Conservation (phyloP, 2,888 invertebrate species). For the Matsumyia berberina region DNA sequence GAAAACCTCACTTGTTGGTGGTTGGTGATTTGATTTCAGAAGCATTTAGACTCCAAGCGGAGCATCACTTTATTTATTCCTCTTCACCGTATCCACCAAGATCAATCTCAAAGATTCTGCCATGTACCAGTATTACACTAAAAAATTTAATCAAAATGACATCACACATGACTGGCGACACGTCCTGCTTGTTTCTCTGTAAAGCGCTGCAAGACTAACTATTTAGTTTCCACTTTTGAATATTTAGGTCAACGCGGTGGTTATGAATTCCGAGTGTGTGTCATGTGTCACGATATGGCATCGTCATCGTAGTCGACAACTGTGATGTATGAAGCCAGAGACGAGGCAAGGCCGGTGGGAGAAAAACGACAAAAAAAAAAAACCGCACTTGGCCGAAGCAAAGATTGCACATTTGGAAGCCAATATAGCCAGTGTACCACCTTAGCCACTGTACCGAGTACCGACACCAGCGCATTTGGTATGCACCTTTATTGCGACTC, state of each 20-base stretch:
- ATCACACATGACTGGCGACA: slow-evolving; percentile 58
- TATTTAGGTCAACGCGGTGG: slow-evolving; percentile 71
- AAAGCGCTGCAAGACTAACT: slow-evolving; percentile 39
- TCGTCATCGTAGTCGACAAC: slow-evolving; percentile 52
- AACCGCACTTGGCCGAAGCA: slow-evolving; percentile 26
- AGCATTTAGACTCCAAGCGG: background rate
- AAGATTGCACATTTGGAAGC: slow-evolving; percentile 66
- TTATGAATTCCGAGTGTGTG: slow-evolving; percentile 72
- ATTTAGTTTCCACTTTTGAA: slow-evolving; percentile 57
- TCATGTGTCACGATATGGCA: slow-evolving; percentile 71
- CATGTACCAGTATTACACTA: background rate
- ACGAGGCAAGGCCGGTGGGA: background rate
- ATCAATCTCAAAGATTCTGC: slow-evolving; percentile 13
- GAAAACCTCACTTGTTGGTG: no score
- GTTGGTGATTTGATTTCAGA: background rate
- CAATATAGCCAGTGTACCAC: no score
- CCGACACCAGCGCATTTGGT: slow-evolving; percentile 43
- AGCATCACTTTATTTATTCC: background rate
- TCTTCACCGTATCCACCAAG: background rate
- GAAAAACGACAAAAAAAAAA: slow-evolving; percentile 30
- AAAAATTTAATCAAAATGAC: slow-evolving; percentile 56
- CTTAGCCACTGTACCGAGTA: slow-evolving; percentile 31
- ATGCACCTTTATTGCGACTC: slow-evolving; percentile 74
- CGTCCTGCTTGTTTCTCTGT: slow-evolving; percentile 35
- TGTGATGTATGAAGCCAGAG: slow-evolving; percentile 29